Percentiles rank a stretch among this genome's conserved stretches.
Evolutionary conservation across 1,140 invertebrate species (phyloP).

Genomic region (Paramacrobiotus metropolitanus): DNA sequence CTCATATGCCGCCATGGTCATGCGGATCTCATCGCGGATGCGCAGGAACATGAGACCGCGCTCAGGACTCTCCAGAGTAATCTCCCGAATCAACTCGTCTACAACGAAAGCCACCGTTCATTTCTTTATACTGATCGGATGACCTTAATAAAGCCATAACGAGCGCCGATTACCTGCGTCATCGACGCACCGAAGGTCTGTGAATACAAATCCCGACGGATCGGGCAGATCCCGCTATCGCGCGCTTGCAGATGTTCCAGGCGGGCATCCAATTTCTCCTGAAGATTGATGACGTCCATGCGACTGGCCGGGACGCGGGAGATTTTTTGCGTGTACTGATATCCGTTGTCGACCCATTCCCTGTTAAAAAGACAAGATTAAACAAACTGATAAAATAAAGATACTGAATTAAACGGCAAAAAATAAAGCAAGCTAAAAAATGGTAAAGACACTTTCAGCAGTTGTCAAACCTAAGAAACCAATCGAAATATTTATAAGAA

Average conservation of each 20-base stretch:
- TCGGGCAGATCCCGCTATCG: conserved; percentile 87
- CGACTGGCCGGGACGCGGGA: conserved; percentile 81
- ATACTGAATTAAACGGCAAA: too few species aligned
- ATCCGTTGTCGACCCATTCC: conserved; percentile 14
- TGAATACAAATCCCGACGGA: conserved; percentile 72
- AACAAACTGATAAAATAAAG: too few species aligned
- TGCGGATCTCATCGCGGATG: conserved; percentile 76
- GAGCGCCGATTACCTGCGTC: background rate
- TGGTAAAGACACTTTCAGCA: too few species aligned
- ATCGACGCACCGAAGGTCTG: conserved; percentile 66
- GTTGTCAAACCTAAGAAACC: too few species aligned
- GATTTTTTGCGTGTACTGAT: conserved; percentile 62
- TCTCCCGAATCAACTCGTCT: conserved; percentile 79
- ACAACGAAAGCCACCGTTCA: conserved; percentile 11
- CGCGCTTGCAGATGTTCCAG: conserved; percentile 72
- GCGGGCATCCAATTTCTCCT: conserved; percentile 74
- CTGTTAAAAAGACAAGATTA: too few species aligned
- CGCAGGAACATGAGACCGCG: conserved; percentile 67
- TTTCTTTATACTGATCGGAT: too few species aligned
- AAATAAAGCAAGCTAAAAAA: too few species aligned
- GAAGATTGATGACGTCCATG: conserved; percentile 75
- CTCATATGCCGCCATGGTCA: conserved; percentile 83
- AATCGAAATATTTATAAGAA: too few species aligned
- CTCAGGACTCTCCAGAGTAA: conserved; percentile 90
- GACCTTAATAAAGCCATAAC: too few species aligned